Evolutionary conservation across 2,888 invertebrate species (phyloP).

Genomic region (Drosophila lacicola): DNA sequence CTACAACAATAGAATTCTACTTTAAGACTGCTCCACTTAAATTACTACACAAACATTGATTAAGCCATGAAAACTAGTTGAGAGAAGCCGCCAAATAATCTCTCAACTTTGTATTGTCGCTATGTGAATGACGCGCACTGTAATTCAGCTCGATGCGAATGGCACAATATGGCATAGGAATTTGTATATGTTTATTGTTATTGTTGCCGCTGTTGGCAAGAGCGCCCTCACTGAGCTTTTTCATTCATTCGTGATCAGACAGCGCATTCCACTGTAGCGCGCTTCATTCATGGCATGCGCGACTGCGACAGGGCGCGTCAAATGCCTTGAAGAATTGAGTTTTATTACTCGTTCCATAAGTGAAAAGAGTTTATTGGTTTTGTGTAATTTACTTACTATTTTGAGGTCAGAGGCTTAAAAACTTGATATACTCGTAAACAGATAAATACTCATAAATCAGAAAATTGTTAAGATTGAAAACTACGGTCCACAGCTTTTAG

Average conservation of each 20-base stretch:
- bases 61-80: constrained; percentile 4
- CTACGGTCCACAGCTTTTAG: too few species aligned
- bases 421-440: too few species aligned
- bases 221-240: constrained; percentile 45
- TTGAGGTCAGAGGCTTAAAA: too few species aligned
- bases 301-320: constrained; percentile 41
- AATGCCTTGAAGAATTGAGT: constrained; percentile 38
- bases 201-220: constrained; percentile 43
- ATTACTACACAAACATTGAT: neutral
- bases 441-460: too few species aligned
- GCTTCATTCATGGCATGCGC: constrained; percentile 53
- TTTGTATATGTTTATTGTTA: constrained; percentile 63
- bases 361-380: too few species aligned
- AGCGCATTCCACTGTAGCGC: constrained; percentile 53
- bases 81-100: constrained; percentile 8
- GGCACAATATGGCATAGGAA: constrained; percentile 66
- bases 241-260: constrained; percentile 66
- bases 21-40: neutral
- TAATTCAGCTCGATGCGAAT: constrained; percentile 39
- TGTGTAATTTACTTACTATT: too few species aligned
- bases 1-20: constrained; percentile 2
- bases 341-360: neutral
- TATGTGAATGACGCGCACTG: constrained; percentile 38
- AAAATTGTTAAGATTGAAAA: too few species aligned
- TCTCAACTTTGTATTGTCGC: constrained; percentile 4